Base-by-base conservation (phyloP, 2,797 vertebrate species). In the Pelobates cultripes region DNA sequence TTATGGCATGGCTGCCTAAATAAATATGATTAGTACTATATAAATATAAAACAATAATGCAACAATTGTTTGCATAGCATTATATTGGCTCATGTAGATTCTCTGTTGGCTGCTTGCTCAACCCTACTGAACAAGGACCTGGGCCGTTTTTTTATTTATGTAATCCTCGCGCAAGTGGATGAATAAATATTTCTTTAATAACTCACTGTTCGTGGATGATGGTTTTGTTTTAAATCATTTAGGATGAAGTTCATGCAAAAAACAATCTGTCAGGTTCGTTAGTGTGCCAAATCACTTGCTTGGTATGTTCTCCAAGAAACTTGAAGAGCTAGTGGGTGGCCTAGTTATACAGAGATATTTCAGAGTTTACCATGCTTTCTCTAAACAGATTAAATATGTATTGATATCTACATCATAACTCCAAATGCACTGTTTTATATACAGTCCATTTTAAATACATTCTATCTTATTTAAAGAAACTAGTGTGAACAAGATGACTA, bases 371-470 rank as follows among this genome's bases (percentile, higher is more conserved):
- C 93, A 91, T 85, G 87, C 91, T 93, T 85, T 91, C 91, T 91
- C 91, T 91, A 93, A 94, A 93, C 91, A 93, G 87, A 92, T 86
- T 87, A 89, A 90, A 86, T 89, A 89, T 87, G 90, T 88, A 89
- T 74, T 88, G 89, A 88, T 91, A 85, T 93, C 91, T 91, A 87
- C 87, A 91, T 93, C 92, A 93, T 91, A 93, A 86, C n/a, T 78
- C 78, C 7, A 88, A 84, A 83, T 76, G 88, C 77, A 77, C 85
- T 87, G 90, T 88, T 86, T 78, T n/a, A 88, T 89, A 86, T 86
- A 88, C 87, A 85, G 77, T 77, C 79, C 85, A 81, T 88, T 90
- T 86, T 86, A 90, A 92, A 91, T 91, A 87, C 10, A 42, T 85
- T 70, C 86, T 17, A 42, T 84, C 70, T 43, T 79, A 84, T 89